Evolutionary conservation across 2,113 vertebrate species (phyloP).

Genomic region (Dolichallabes microphthalmus): DNA sequence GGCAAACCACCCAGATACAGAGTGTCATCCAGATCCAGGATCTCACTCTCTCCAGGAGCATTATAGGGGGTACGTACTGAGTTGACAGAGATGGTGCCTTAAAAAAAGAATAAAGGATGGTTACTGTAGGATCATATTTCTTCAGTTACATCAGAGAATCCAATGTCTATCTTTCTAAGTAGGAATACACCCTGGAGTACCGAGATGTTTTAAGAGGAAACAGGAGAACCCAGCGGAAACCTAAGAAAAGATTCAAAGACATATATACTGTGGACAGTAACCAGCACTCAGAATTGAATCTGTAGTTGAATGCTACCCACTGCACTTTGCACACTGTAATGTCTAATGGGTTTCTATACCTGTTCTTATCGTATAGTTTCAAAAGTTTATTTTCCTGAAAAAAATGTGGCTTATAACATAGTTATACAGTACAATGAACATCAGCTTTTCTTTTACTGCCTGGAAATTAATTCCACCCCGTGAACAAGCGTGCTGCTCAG

Average conservation of each 20-base stretch:
- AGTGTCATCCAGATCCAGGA: constrained; percentile 94
- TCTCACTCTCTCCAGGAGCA: constrained; percentile 97
- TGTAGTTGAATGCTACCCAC: neutral
- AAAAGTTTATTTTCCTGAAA: neutral
- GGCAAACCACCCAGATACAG: constrained; percentile 94
- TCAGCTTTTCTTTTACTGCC: neutral
- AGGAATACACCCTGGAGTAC: neutral
- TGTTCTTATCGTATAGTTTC: neutral
- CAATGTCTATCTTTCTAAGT: neutral
- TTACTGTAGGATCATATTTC: neutral
- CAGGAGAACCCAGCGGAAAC: neutral
- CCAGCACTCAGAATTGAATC: neutral
- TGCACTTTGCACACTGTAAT: neutral
- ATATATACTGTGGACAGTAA: neutral
- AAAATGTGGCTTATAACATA: neutral
- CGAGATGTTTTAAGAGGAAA: neutral
- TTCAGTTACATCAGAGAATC: neutral
- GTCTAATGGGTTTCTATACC: neutral
- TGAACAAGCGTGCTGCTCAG: neutral
- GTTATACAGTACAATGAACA: neutral
- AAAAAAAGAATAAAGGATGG: constrained; percentile 1
- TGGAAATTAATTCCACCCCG: neutral
- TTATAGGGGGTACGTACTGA: constrained; percentile 91
- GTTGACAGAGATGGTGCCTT: constrained; percentile 97
- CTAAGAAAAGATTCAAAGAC: neutral